Evolutionary conservation across 2,888 invertebrate genomes (phyloP).

Genomic region (Pinctada fucata): DNA sequence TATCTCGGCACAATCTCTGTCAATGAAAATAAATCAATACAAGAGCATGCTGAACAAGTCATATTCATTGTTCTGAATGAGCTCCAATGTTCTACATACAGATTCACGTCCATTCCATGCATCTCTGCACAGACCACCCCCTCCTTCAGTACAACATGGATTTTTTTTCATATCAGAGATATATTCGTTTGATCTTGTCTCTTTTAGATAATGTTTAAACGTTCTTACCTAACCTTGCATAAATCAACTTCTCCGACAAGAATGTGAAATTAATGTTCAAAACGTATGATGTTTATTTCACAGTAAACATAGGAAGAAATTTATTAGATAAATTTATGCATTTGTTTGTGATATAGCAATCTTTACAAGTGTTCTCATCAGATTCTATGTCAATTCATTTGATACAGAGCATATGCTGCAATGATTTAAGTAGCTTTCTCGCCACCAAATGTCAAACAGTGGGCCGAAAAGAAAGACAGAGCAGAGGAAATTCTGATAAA

Average conservation of each 20-base stretch:
- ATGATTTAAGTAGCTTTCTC: not conserved
- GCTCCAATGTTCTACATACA: too few species aligned
- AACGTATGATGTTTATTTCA: not conserved
- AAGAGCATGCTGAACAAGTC: not conserved
- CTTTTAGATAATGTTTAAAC: too few species aligned
- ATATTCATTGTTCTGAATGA: not conserved
- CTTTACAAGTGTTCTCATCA: not conserved
- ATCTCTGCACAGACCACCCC: too few species aligned
- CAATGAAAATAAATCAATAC: conserved; percentile 20
- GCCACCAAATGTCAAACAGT: not conserved
- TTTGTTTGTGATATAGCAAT: not conserved
- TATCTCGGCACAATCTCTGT: conserved; percentile 69
- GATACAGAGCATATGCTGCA: not conserved
- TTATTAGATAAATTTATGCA: not conserved
- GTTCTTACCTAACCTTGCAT: too few species aligned
- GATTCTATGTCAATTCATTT: not conserved
- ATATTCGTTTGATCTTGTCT: too few species aligned
- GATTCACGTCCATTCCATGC: too few species aligned
- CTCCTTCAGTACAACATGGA: too few species aligned
- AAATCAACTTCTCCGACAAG: too few species aligned
- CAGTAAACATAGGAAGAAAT: not conserved
- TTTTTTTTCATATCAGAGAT: too few species aligned
- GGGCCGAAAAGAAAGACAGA: not conserved
- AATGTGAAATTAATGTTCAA: too few species aligned
- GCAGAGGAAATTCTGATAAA: not conserved